A percentile compares a stretch with the other conserved stretches of the same genome.
phyloP scores from a whole-genome alignment of 2,888 invertebrate genomes.

The Lochmaea capreae region DNA sequence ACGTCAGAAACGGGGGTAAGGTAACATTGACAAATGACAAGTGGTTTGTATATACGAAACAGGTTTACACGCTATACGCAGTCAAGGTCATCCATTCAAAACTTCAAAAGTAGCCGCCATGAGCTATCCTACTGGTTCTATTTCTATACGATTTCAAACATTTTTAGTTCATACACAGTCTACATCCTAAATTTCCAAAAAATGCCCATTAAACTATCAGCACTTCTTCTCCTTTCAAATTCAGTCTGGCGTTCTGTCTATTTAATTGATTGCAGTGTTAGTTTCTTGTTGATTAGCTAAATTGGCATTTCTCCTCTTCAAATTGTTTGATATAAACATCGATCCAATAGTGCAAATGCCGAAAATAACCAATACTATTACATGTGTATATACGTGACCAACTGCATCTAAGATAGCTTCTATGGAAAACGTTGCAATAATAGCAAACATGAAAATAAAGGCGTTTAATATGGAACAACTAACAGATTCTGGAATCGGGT shows the following conservation, averaged over 20 bases:
- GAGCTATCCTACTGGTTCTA: too few relatives aligned
- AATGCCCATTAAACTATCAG: too few relatives aligned
- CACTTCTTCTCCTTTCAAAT: neutral
- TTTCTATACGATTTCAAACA: too few relatives aligned
- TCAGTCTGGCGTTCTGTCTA: neutral
- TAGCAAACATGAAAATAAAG: slow-evolving; percentile 62
- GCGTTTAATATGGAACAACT: slow-evolving; percentile 93
- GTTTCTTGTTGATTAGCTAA: slow-evolving; percentile 14
- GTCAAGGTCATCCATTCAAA: too few relatives aligned
- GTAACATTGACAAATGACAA: too few relatives aligned
- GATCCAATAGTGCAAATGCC: slow-evolving; percentile 40
- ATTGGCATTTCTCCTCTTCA: slow-evolving; percentile 54
- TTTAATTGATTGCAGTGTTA: neutral
- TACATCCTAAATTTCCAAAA: too few relatives aligned
- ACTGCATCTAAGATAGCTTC: slow-evolving; percentile 48
- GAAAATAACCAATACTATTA: slow-evolving; percentile 44
- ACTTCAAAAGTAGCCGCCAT: too few relatives aligned
- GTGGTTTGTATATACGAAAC: too few relatives aligned
- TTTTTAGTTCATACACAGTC: too few relatives aligned
- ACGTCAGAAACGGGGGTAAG: too few relatives aligned
- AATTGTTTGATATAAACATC: slow-evolving; percentile 49
- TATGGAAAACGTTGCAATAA: slow-evolving; percentile 51
- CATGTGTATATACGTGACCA: slow-evolving; percentile 49
- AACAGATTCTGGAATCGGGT: slow-evolving; percentile 95
- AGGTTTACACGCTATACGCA: too few relatives aligned